phyloP scores from a whole-genome alignment of 2,113 vertebrate genomes.

The Martes martes region DNA sequence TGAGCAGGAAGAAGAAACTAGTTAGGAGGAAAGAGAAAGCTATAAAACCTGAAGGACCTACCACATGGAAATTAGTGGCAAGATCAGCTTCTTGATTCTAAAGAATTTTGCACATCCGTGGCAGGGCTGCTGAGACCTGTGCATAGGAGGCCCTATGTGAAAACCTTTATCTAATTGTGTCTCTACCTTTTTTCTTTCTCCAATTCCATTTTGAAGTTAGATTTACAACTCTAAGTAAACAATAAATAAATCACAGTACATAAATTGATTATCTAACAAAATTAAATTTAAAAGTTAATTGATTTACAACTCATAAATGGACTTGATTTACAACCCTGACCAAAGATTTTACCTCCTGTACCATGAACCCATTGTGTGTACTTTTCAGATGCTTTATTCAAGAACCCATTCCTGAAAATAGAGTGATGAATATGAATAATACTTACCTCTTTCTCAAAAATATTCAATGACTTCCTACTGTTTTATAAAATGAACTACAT shows the following conservation, averaged over 20 bases:
- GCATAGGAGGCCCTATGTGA: neutral
- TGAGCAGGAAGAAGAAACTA: neutral
- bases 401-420: neutral
- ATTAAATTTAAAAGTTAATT: neutral
- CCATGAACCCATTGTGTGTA: neutral
- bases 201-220: neutral
- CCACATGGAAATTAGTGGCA: conserved; percentile 85
- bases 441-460: neutral
- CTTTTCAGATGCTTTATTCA: neutral
- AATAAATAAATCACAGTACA: neutral
- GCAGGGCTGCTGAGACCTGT: conserved; percentile 80
- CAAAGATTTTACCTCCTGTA: neutral
- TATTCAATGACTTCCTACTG: neutral
- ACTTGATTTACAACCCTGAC: neutral
- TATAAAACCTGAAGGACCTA: conserved; percentile 77
- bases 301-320: neutral
- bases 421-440: neutral
- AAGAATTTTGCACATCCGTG: conserved; percentile 84
- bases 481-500: neutral
- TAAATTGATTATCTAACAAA: neutral
- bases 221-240: neutral
- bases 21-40: conserved; percentile 69
- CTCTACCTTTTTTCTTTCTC: neutral
- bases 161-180: neutral
- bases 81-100: conserved; percentile 83